Conservation (phyloP, 2,888 invertebrate genomes). For the Tineola bisselliella region DNA sequence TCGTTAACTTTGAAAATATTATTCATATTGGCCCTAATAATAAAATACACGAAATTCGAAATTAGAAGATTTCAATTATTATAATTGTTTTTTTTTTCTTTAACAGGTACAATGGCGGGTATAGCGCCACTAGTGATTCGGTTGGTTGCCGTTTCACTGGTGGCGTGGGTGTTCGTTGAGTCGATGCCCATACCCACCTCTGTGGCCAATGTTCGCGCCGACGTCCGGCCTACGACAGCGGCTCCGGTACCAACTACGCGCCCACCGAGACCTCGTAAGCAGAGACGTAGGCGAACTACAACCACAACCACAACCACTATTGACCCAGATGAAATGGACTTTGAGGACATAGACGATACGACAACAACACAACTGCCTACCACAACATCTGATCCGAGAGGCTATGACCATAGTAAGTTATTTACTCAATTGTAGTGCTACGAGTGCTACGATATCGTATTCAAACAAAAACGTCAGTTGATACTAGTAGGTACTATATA, state of each 20-base stretch:
- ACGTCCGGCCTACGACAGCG: conserved; percentile 15
- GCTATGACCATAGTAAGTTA: conserved; percentile 53
- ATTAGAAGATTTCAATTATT: too few species aligned
- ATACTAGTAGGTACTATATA: too few species aligned
- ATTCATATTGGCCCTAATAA: neutral
- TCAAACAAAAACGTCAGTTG: too few species aligned
- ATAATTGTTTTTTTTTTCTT: conserved; percentile 18
- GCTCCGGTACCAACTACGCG: conserved; percentile 16
- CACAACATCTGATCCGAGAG: conserved; percentile 48
- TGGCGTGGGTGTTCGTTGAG: conserved; percentile 45
- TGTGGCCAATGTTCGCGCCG: conserved; percentile 14
- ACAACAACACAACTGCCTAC: conserved; percentile 34
- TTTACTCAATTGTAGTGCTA: neutral
- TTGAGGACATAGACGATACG: neutral
- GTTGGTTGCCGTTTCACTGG: conserved; percentile 50
- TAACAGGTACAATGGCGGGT: conserved; percentile 45
- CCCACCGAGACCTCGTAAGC: conserved; percentile 24
- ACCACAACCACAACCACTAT: conserved; percentile 35
- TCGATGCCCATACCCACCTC: conserved; percentile 17
- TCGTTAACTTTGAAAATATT: conserved; percentile 13
- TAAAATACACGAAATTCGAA: neutral
- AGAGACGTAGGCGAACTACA: conserved; percentile 38
- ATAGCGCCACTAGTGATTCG: conserved; percentile 58
- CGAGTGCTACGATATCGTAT: too few species aligned
- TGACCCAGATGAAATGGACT: conserved; percentile 35